Evolutionary conservation across 2,888 invertebrate genomes (phyloP), one percentile per base, ranked within the genome.

Genomic region (Lissocephala sabroskyi): DNA sequence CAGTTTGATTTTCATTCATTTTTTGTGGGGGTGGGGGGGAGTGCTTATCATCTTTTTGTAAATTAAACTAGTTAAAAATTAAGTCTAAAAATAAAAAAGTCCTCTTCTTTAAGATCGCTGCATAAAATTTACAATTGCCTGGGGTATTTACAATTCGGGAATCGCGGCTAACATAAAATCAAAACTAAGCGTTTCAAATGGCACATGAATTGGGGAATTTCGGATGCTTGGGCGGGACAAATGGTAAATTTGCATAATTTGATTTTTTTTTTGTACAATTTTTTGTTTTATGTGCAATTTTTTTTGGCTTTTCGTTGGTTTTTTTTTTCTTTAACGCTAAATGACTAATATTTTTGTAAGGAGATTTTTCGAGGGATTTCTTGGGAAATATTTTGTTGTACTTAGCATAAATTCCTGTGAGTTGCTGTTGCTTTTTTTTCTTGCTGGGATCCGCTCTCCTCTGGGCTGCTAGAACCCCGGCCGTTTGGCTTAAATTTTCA

Each of bases 321-420:
- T 30, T 48, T 42, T 37, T 42, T 48, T 17, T 19, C 1, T 14
- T 37, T 50, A 39, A 47, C 19, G 35, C 44, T 59, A 45, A 44
- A 32, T 56, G 46, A 52, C 53, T 62, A 49, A 48, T 45, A 30
- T n/a, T n/a, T n/a, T n/a, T n/a, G n/a, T 40, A 35, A 28, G 28
- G 11, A 37, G 35, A 23, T 32, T 50, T 41, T 33, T 42, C 48
- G n/a, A n/a, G 23, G 11, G 35, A 36, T 26, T 30, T 50, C 37
- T 32, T 41, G 47, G 47, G 26, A n/a, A n/a, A n/a, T 46, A 7
- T 26, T 35, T 44, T 41, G 44, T 55, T 74, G 78, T 77, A 74
- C 79, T 79, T 70, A 74, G 60, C 56, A 54, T 68, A 79, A 79
- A 77, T 74, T 74, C 74, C 78, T 79, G 74, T 74, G 13, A 14